Conservation (phyloP, 2,797 vertebrate species). For the Thaleichthys pacificus region DNA sequence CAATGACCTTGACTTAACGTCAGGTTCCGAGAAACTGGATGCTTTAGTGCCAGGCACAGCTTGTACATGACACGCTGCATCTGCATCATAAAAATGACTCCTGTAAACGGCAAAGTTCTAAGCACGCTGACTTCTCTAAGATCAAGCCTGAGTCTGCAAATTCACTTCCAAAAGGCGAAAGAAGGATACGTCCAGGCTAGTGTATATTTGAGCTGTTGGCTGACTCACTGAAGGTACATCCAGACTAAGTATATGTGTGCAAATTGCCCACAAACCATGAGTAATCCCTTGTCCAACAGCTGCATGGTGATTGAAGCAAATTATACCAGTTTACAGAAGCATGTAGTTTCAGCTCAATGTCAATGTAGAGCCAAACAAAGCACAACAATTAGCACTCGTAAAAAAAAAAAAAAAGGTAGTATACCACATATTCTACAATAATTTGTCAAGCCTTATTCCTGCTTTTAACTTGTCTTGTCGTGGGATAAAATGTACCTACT, state of each 20-base stretch:
- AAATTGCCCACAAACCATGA: background rate
- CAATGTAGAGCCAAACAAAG: background rate
- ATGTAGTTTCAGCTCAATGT: background rate
- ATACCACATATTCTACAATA: background rate
- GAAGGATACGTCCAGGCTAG: slow-evolving; percentile 11
- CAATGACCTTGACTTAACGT: background rate
- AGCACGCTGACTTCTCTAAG: background rate
- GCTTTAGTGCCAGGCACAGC: too few species aligned
- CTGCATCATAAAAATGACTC: background rate
- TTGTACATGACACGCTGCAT: too few species aligned
- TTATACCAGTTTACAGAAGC: background rate
- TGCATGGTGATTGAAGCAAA: background rate
- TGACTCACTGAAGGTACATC: slow-evolving; percentile 17
- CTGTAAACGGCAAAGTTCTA: background rate
- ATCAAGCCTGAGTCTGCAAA: background rate
- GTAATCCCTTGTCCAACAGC: background rate
- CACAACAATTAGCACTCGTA: background rate
- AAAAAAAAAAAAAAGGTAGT: background rate
- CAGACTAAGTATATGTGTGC: slow-evolving; percentile 4
- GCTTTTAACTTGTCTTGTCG: too few species aligned
- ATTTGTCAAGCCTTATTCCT: too few species aligned
- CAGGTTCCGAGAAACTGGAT: too few species aligned
- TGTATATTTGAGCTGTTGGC: slow-evolving; percentile 28
- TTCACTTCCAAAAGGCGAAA: background rate
- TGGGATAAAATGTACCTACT: too few species aligned